Evolutionary conservation across 2,888 invertebrate species (phyloP), one percentile per base, ranked within the genome.

Genomic region (Hypolimnas misippus): DNA sequence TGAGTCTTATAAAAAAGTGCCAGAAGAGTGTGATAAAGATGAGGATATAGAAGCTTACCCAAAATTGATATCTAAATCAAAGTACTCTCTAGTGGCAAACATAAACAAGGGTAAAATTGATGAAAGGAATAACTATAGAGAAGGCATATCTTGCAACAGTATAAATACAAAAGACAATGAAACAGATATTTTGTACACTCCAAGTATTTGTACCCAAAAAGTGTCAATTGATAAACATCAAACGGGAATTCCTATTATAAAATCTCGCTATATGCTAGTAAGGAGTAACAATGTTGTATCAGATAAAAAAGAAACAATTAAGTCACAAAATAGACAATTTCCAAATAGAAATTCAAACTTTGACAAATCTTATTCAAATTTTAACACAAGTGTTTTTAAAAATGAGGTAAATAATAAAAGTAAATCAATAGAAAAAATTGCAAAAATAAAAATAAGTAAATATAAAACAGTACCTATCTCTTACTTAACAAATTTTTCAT

Each of bases 401-500:
- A 49, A 56, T 12, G 33, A 49, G 10, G 62, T 50, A 58, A 60
- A 33, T 14, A 59, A n/a, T 21, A 50, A 40, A 19, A 46, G 7
- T 6, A 19, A 54, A 25, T 46, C 49, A 8, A 14, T 57, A 51
- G 70, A 71, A 16, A 76, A 72, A 62, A 29, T 68, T 62, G 78
- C 68, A 38, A 88, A 86, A 53, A 73, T 87, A 38, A 83, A 82
- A 77, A 70, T 92, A 44, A 86, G 76, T 65, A 92, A 87, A 70
- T 91, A 90, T 67, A 91, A 91, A 79, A 81, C 80, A 12, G 76
- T 89, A 40, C 77, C 79, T 56, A 61, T 86, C n/a, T 81, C 74
- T 63, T 77, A 81, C 66, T 70, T 84, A 0, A 84, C 73, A 16
- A 80, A 58, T 40, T 19, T 51, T 50, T 42, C 38, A 52, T 35